Conservation (phyloP, 2,888 invertebrate species). For the Aethes cnicana region DNA sequence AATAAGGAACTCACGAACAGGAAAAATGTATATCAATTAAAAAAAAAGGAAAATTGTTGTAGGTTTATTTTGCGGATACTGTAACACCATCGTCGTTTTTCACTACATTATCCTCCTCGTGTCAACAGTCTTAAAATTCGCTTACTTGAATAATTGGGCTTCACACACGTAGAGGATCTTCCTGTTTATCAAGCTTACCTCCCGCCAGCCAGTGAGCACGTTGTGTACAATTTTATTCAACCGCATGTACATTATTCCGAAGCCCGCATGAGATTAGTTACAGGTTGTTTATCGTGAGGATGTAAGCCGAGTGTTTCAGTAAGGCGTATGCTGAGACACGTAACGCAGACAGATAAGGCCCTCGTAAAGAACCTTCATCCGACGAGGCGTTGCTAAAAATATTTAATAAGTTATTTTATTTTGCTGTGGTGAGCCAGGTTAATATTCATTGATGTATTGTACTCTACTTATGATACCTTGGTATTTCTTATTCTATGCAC, state of each 20-base stretch:
- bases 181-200: conserved; percentile 15
- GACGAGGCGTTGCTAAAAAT: conserved; percentile 5
- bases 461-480: too few relatives aligned
- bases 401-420: conserved; percentile 14
- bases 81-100: too few relatives aligned
- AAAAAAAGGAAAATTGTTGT: too few relatives aligned
- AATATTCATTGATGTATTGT: background rate
- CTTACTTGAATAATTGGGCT: background rate
- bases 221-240: conserved; percentile 20
- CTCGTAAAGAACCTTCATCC: conserved; percentile 18
- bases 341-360: conserved; percentile 23
- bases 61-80: too few relatives aligned
- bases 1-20: too few relatives aligned
- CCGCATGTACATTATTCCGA: conserved; percentile 23
- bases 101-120: too few relatives aligned
- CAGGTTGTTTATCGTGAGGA: conserved; percentile 27
- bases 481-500: too few relatives aligned
- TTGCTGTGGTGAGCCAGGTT: background rate
- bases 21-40: too few relatives aligned
- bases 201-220: conserved; percentile 6
- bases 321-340: conserved; percentile 24
- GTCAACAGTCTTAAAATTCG: background rate
- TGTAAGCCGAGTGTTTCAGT: conserved; percentile 20
- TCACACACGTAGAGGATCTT: background rate
- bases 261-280: conserved; percentile 27